Base-by-base conservation (phyloP, 2,797 vertebrate species). In the Linurgus olivaceus region DNA sequence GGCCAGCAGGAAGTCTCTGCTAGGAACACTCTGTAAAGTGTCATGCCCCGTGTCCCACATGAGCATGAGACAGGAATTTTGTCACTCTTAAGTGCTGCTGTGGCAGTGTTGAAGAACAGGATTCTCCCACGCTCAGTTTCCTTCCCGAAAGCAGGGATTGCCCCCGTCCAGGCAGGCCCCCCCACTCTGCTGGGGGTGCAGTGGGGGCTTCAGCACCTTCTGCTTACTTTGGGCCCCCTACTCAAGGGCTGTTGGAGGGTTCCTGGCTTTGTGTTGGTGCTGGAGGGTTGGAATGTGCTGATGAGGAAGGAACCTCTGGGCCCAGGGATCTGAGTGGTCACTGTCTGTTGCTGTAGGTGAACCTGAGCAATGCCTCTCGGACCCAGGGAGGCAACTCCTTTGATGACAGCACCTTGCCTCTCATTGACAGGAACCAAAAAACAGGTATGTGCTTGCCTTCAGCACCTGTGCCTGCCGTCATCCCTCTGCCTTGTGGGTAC, bases 351-450 rank as follows among this genome's bases (percentile, higher is more conserved):
- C 38, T 68, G 50, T 97, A 99, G 98, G 98, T 99, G 94, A 98
- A 98, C 96, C 93, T 98, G 55, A 98, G 98, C 96, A 98, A 97
- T 23, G 91, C 98, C 13, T 98, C 96, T 86, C 98, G 97, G 96
- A 98, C 88, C 93, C 98, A 98, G 86, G 98, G 98, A 71, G 95
- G 98, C 86, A 99, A 98, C 37, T 98, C 99, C 0, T 99, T 99
- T n/a, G 99, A 99, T 96, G 99, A 99, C 93, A 99, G 98, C 98
- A 99, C 99, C 78, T 97, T 99, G 80, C 99, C 99, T 1, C 99
- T 99, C 88, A 99, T 99, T 6, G 98, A 99, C 94, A 98, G 98
- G 97, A 98, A 92, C 94, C 98, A 98, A 92, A 99, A 98, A 98
- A 90, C 95, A 97, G 98, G 98, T 98, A 72, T 3, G 75, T 92